Percentiles rank a stretch among this genome's conserved stretches.
Evolutionary conservation across 2,113 vertebrate species (phyloP).

Genomic region (Elachura formosa): DNA sequence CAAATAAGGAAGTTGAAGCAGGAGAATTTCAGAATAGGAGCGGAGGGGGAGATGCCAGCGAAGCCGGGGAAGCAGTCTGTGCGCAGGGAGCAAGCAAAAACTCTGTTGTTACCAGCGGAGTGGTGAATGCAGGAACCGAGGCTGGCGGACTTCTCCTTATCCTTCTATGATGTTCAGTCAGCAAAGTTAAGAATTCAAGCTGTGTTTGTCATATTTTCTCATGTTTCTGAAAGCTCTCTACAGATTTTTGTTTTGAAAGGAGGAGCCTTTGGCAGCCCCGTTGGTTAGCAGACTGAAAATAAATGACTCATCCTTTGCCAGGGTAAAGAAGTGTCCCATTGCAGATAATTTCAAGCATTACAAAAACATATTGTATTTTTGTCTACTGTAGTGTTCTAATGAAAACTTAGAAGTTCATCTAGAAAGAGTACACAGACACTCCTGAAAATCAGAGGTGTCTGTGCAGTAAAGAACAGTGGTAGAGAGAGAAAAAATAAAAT

Average conservation of each 20-base stretch:
- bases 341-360: neutral
- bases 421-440: neutral
- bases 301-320: neutral
- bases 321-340: neutral
- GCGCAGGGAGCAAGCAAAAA: neutral
- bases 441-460: neutral
- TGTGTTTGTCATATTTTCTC: neutral
- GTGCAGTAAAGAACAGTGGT: neutral
- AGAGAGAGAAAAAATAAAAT: neutral
- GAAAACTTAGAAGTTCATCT: neutral
- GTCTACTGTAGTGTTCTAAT: neutral
- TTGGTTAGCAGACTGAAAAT: neutral
- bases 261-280: neutral
- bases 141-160: neutral
- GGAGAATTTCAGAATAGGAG: slow-evolving; percentile 81
- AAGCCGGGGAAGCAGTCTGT: neutral
- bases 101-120: neutral
- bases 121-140: neutral
- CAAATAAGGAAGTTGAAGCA: slow-evolving; percentile 89
- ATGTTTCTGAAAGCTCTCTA: neutral
- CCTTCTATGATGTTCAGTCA: neutral
- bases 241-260: neutral
- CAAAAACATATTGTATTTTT: neutral
- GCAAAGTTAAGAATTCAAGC: neutral
- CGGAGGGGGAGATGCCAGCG: slow-evolving; percentile 3